Conservation (phyloP, 1,140 invertebrate genomes). For the Streblospio benedicti region DNA sequence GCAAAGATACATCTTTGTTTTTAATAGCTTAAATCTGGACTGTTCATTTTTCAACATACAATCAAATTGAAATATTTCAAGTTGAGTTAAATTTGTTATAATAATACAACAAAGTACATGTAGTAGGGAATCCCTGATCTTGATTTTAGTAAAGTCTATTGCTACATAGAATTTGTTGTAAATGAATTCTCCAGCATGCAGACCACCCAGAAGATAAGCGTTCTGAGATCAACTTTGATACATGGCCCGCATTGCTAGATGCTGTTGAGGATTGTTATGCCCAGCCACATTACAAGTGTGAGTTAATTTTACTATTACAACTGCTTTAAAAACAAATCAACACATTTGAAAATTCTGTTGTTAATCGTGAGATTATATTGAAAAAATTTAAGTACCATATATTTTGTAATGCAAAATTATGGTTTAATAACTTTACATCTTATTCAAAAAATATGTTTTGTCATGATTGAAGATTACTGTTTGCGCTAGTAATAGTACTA, state of each 20-base stretch:
- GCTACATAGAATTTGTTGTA: conserved; percentile 26
- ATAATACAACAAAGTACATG: background rate
- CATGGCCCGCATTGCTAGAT: no score
- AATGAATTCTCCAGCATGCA: no score
- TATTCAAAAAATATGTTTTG: conserved; percentile 28
- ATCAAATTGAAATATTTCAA: conserved; percentile 38
- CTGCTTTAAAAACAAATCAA: no score
- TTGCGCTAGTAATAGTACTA: conserved; percentile 1
- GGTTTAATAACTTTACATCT: no score
- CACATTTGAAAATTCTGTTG: no score
- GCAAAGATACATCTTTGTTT: background rate
- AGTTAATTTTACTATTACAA: no score
- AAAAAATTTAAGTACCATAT: conserved; percentile 53
- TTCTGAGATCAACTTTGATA: no score
- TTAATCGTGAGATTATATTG: no score
- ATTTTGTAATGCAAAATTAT: no score
- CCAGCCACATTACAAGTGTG: no score
- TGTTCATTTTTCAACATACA: background rate
- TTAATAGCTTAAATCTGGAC: background rate
- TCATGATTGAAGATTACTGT: background rate
- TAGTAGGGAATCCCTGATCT: background rate
- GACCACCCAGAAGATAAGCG: no score
- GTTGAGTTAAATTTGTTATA: conserved; percentile 13
- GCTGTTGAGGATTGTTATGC: no score
- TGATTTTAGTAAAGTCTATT: conserved; percentile 44